A percentile compares a stretch with the other conserved stretches of the same genome.
Evolutionary conservation across 1,140 invertebrate genomes (phyloP).

Genomic region (Cyrtorhinus lividipennis): DNA sequence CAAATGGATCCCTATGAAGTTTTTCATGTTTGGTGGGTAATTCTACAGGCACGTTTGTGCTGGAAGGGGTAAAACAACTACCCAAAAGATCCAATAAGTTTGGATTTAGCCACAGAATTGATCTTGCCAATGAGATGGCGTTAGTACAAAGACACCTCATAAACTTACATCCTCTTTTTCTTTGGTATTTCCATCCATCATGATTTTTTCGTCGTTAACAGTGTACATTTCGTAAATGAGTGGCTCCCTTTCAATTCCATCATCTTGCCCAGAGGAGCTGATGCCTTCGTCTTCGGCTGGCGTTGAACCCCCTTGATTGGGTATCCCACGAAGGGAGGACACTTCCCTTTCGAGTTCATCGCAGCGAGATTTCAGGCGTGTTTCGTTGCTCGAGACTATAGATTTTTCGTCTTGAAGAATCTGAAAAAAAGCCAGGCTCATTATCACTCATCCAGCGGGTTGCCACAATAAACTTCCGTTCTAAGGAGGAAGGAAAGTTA

Average conservation of each 20-base stretch:
- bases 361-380: slow-evolving; percentile 58
- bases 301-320: slow-evolving; percentile 42
- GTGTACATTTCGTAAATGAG: slow-evolving; percentile 46
- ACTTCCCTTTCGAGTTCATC: slow-evolving; percentile 47
- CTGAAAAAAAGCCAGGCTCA: slow-evolving; percentile 30
- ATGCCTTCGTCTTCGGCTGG: slow-evolving; percentile 73
- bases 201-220: slow-evolving; percentile 41
- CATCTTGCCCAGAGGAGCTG: slow-evolving; percentile 52
- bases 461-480: neutral
- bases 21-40: too few relatives aligned
- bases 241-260: slow-evolving; percentile 36
- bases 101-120: too few relatives aligned
- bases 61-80: too few relatives aligned
- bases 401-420: slow-evolving; percentile 65
- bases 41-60: too few relatives aligned
- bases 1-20: too few relatives aligned
- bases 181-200: slow-evolving; percentile 28
- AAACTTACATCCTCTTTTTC: slow-evolving; percentile 20
- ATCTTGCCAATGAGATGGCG: too few relatives aligned
- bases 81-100: too few relatives aligned
- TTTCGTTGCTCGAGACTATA: slow-evolving; percentile 55
- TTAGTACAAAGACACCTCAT: too few relatives aligned
- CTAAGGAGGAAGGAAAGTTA: slow-evolving; percentile 26
- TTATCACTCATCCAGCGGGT: neutral
- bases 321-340: slow-evolving; percentile 27